These are phyloP conservation scores for Lates calcarifer DNA, from an alignment of 2,113 vertebrate genomes.

Conservation along the genomic window DNA sequence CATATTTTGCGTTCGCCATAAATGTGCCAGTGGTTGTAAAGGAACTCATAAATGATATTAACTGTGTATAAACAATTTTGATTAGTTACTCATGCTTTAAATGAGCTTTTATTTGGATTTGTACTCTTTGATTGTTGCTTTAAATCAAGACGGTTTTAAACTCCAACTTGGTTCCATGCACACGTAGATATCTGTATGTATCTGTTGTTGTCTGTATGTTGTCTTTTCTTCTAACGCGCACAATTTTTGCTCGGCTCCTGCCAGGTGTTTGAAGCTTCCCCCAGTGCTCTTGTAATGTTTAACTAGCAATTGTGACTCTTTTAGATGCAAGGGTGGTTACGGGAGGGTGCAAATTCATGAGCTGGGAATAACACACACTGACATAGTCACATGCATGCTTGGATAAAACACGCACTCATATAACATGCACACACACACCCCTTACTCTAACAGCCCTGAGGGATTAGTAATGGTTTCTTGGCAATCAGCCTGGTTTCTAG, in stretches of 20 bases:
- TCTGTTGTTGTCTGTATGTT: conserved; percentile 19
- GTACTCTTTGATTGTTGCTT: conserved; percentile 28
- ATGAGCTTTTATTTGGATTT: conserved; percentile 52
- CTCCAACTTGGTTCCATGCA: not conserved
- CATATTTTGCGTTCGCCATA: conserved; percentile 47
- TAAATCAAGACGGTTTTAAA: conserved; percentile 52
- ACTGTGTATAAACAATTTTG: conserved; percentile 65
- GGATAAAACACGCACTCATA: conserved; percentile 47
- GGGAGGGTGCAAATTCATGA: conserved; percentile 24
- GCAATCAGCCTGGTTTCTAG: conserved; percentile 68
- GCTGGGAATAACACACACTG: conserved; percentile 22
- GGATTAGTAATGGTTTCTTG: conserved; percentile 77
- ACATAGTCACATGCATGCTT: conserved; percentile 43
- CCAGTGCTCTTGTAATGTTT: conserved; percentile 60
- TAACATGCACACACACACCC: conserved; percentile 57
- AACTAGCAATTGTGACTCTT: conserved; percentile 63
- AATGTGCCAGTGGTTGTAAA: conserved; percentile 61
- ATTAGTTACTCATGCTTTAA: conserved; percentile 62
- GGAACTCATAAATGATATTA: conserved; percentile 63
- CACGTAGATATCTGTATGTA: conserved; percentile 13
- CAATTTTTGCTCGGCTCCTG: conserved; percentile 26
- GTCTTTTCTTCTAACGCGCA: not conserved
- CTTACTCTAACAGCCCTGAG: conserved; percentile 63
- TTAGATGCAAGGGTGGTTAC: conserved; percentile 43
- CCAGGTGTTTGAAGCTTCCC: conserved; percentile 51